phyloP scores from a whole-genome alignment of 2,113 vertebrate species.

The Apteryx mantelli region DNA sequence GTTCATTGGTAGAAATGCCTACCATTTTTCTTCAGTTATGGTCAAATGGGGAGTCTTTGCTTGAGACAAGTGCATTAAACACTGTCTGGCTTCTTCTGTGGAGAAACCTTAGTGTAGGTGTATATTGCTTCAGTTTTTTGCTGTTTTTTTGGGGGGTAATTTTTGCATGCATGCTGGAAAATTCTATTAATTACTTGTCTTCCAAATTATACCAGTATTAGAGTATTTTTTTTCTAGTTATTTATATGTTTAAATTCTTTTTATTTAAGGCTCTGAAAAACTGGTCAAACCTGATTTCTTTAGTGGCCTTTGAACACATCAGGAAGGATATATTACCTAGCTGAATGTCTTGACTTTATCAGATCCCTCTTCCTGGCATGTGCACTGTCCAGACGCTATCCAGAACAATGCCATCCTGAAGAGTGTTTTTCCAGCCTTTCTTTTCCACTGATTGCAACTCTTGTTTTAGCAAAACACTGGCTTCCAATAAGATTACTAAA shows the following conservation, averaged over 20 bases:
- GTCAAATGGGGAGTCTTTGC: not conserved
- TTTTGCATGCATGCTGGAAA: not conserved
- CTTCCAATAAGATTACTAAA: not conserved
- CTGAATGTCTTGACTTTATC: not conserved
- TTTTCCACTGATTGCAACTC: not conserved
- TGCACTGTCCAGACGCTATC: not conserved
- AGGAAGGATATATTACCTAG: not conserved
- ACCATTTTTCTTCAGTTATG: not conserved
- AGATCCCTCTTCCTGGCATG: not conserved
- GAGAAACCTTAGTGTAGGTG: not conserved
- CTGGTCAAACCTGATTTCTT: not conserved
- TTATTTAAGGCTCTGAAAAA: not conserved
- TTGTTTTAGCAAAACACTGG: not conserved
- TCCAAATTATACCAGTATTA: not conserved
- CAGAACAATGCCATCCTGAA: not conserved
- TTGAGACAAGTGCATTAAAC: not conserved
- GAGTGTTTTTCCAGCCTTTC: not conserved
- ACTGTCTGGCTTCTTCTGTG: not conserved
- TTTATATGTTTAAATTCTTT: not conserved
- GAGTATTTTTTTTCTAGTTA: not conserved
- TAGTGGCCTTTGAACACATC: not conserved
- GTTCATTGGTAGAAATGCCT: not conserved
- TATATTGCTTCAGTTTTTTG: not conserved
- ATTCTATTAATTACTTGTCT: not conserved
- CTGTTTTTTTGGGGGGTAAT: not conserved